Conservation (phyloP, 2,797 vertebrate genomes). For the Pristis pectinata region DNA sequence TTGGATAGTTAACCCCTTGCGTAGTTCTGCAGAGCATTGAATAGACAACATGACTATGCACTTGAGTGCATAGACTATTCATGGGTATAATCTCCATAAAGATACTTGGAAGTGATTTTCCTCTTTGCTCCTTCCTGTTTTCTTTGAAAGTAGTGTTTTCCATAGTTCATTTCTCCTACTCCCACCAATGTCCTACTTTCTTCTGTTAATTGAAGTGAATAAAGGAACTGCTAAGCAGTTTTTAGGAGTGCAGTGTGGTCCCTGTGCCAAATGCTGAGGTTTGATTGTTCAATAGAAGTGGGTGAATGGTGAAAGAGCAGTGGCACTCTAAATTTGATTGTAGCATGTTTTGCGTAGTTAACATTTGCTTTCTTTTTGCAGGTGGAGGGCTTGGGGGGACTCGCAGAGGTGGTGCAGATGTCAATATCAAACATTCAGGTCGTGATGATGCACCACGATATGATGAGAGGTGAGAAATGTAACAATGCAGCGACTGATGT, state of each 20-base stretch:
- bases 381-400: constrained; percentile 67
- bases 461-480: constrained; percentile 56
- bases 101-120: not conserved
- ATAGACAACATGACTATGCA: not conserved
- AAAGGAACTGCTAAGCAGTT: not conserved
- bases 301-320: not conserved
- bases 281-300: not conserved
- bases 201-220: not conserved
- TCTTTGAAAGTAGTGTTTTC: not conserved
- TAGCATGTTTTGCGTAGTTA: not conserved
- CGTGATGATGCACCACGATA: constrained; percentile 74
- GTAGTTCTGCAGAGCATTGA: not conserved
- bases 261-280: not conserved
- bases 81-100: not conserved
- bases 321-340: not conserved
- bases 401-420: constrained; percentile 78
- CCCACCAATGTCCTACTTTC: too few relatives aligned
- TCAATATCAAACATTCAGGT: constrained; percentile 88
- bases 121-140: not conserved
- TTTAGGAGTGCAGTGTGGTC: not conserved
- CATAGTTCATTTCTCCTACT: not conserved
- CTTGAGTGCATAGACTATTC: not conserved
- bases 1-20: not conserved
- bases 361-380: constrained; percentile 38
- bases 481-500: not conserved